Base-by-base conservation (phyloP, 2,113 vertebrate genomes). In the Isurus oxyrinchus region DNA sequence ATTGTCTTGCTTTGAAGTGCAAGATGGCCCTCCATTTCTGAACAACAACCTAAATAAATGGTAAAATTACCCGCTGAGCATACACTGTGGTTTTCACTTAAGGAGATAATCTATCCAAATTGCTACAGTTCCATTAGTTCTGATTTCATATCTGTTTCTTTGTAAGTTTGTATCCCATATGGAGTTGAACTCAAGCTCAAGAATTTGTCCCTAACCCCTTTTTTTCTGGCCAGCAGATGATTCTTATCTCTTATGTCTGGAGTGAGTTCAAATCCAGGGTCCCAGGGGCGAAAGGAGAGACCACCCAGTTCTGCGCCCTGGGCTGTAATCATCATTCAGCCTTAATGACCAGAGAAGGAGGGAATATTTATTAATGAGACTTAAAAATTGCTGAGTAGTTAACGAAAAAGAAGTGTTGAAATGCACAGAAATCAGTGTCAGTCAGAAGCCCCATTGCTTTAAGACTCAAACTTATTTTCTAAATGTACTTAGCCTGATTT, bases 251-350 rank as follows among this genome's bases (percentile, higher is more conserved):
- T 95, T 31, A 55, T 95, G 66, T 72, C 66, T 72, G 94, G 40
- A 55, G 16, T 76, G 66, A 55, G 94, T 95, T 95, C 94, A 76
- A 95, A 72, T 72, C 67, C 67, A 5, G 67, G 67, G 25, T 72
- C 44, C 44, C 66, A 95, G 67, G 55, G 44, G 27, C 69, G 55
- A 23, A 53, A 49, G 94, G 44, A 95, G 66, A 72, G 94, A 95
- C 94, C 94, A 95, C 94, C 94, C 67, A 95, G 94, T 55, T 69
- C 94, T 69, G 66, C 23, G 67, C 63, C 94, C 27, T 10, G 25
- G 93, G 94, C 66, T 72, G 49, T 53, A 72, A 95, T 72, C 66
- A 95, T 72, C 67, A 69, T 95, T 95, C 94, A 76, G 67, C 67
- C 16, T 72, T 69, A 95, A 72, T 69, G 27, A 23, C 8, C 27